A percentile compares a stretch with the other conserved stretches of the same genome.
phyloP scores from a whole-genome alignment of 2,888 invertebrate species.

The Mantis religiosa region DNA sequence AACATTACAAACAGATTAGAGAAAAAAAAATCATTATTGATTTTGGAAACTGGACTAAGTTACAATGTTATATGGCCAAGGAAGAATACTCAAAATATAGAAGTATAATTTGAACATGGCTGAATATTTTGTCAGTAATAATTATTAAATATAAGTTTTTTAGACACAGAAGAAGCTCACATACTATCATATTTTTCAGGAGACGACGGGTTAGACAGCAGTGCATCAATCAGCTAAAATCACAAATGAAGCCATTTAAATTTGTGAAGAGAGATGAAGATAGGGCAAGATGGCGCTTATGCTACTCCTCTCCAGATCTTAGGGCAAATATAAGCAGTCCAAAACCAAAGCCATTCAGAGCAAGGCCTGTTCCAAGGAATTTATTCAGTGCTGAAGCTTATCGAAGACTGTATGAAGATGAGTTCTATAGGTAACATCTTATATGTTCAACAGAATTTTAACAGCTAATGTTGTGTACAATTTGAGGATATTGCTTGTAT shows the following conservation, averaged over 20 bases:
- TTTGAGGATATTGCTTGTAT: no score
- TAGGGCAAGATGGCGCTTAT: constrained; percentile 39
- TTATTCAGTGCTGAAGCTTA: constrained; percentile 67
- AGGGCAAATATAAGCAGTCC: constrained; percentile 19
- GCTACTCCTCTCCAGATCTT: constrained; percentile 44
- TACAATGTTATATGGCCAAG: no score
- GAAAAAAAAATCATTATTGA: no score
- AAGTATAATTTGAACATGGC: no score
- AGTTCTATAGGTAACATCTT: constrained; percentile 58
- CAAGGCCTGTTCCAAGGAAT: constrained; percentile 65
- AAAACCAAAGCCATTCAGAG: constrained; percentile 48
- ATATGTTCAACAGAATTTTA: no score
- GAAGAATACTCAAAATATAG: no score
- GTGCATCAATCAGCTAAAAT: constrained; percentile 57
- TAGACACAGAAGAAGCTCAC: no score
- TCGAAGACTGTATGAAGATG: constrained; percentile 66
- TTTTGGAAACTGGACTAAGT: no score
- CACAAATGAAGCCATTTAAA: constrained; percentile 62
- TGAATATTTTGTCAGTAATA: no score
- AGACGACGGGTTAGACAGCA: constrained; percentile 57
- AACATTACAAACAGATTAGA: no score
- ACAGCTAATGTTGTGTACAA: no score
- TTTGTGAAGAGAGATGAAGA: constrained; percentile 59
- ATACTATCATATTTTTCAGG: constrained; percentile 4
- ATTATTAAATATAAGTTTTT: no score